phyloP scores from a whole-genome alignment of 2,797 vertebrate genomes.

The Myotis myotis region DNA sequence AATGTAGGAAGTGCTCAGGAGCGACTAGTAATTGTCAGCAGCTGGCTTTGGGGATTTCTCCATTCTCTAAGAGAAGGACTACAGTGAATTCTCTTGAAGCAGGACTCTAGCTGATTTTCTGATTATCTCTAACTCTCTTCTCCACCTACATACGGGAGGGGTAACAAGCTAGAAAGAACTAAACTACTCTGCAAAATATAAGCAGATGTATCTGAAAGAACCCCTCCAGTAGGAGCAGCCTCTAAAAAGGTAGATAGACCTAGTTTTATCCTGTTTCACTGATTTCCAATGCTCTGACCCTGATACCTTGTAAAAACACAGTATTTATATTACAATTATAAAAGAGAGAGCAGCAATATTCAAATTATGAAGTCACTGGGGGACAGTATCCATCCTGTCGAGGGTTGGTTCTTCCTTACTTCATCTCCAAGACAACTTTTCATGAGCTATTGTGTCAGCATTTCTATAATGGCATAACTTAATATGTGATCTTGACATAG shows the following conservation, averaged over 20 bases:
- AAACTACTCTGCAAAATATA: not conserved
- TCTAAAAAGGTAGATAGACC: not conserved
- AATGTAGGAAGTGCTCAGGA: not conserved
- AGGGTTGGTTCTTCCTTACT: not conserved
- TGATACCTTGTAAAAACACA: not conserved
- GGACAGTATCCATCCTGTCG: not conserved
- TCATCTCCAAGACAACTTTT: not conserved
- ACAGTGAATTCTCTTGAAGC: not conserved
- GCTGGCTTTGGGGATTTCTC: not conserved
- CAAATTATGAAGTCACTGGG: not conserved
- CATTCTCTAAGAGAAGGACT: not conserved
- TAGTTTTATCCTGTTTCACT: not conserved
- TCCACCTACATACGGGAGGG: not conserved
- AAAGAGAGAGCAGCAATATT: not conserved
- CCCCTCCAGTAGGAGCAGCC: rapidly evolving
- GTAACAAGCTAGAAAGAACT: not conserved
- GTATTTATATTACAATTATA: not conserved
- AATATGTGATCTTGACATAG: not conserved
- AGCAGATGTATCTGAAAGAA: not conserved
- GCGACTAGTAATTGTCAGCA: not conserved
- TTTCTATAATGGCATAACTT: not conserved
- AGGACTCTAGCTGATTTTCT: not conserved
- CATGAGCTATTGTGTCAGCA: not conserved
- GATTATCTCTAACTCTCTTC: not conserved
- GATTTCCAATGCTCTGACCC: not conserved